Evolutionary conservation across 2,113 vertebrate genomes (phyloP), one percentile per base, ranked within the genome.

Genomic region (Hippocampus abdominalis): DNA sequence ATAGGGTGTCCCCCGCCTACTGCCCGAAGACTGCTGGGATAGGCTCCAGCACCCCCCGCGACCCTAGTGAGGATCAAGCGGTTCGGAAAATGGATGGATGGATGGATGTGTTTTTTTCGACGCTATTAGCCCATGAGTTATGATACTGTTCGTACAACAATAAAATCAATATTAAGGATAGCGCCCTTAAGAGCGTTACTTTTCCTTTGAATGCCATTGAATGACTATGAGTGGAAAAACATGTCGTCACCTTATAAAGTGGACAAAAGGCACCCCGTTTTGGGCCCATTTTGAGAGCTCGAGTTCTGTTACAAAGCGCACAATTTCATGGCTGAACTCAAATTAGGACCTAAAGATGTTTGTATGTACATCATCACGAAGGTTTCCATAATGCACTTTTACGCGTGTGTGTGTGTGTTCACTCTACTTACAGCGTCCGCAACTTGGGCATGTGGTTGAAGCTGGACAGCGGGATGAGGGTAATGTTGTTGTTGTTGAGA

Each of bases 391-490:
- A 42, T 42, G 42, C 42, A 42, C 42, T 10, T 42, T 29, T 9
- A 42, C 42, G 61, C 1, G 54, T 62, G 32, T 68, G 66, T 69
- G 66, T 1, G 1, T 69, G 66, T 69, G 66, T 53, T 68, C 46
- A 25, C 60, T 53, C 21, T 95, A 99, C 97, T 98, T 80, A 99
- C 97, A 98, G 92, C 4, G 97, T 98, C 79, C 97, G 95, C 80
- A 99, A 94, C 92, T 98, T 98, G 20, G 97, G 97, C 97, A 99
- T 99, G 89, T 98, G 96, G 88, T 99, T 98, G 93, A 99, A 99
- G 91, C 97, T 99, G 90, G 96, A 98, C 80, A 99, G 93, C 18
- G 96, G 95, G 88, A 99, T 97, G 83, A 95, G 95, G 72, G 94
- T 98, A 89, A 99, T 98, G 92, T 98, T 99, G 93, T 99, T 99